These are phyloP conservation scores for Mycetomoellerius zeteki DNA, from an alignment of 1,140 invertebrate genomes.

Conservation along the genomic window DNA sequence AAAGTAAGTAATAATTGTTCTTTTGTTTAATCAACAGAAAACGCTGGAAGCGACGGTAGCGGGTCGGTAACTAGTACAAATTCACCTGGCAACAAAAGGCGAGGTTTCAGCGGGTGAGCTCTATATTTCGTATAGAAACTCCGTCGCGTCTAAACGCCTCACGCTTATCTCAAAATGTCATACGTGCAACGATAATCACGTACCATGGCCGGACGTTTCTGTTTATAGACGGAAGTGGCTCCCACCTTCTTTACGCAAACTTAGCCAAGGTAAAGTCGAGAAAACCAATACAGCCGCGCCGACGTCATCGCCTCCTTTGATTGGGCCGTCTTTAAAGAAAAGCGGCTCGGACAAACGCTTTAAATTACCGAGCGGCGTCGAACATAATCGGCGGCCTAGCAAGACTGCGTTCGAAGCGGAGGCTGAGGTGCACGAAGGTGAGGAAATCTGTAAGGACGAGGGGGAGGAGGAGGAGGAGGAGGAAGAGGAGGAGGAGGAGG, in stretches of 20 bases:
- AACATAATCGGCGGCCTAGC: constrained; percentile 46
- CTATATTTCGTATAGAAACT: constrained; percentile 70
- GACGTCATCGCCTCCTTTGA: constrained; percentile 73
- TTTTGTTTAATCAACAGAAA: constrained; percentile 84
- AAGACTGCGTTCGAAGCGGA: constrained; percentile 72
- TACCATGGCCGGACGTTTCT: constrained; percentile 54
- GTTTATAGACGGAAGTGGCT: constrained; percentile 94
- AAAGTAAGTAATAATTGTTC: neutral
- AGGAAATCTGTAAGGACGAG: constrained; percentile 72
- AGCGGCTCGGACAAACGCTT: constrained; percentile 93
- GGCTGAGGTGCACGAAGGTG: constrained; percentile 83
- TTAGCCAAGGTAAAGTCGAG: constrained; percentile 95
- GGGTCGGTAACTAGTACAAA: constrained; percentile 87
- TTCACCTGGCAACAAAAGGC: constrained; percentile 93
- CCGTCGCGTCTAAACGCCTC: constrained; percentile 5
- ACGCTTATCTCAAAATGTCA: constrained; percentile 54
- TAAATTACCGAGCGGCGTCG: constrained; percentile 88
- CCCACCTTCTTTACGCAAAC: constrained; percentile 94
- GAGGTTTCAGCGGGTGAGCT: constrained; percentile 94
- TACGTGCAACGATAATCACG: constrained; percentile 69
- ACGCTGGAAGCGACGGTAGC: constrained; percentile 87
- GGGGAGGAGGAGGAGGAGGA: constrained; percentile 56
- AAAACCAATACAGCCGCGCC: constrained; percentile 88
- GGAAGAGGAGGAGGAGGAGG: constrained; percentile 75
- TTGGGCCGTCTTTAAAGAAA: constrained; percentile 87